These are phyloP conservation scores for Eulemur macaco DNA, from an alignment of 2,113 vertebrate species.

Conservation along the genomic window DNA sequence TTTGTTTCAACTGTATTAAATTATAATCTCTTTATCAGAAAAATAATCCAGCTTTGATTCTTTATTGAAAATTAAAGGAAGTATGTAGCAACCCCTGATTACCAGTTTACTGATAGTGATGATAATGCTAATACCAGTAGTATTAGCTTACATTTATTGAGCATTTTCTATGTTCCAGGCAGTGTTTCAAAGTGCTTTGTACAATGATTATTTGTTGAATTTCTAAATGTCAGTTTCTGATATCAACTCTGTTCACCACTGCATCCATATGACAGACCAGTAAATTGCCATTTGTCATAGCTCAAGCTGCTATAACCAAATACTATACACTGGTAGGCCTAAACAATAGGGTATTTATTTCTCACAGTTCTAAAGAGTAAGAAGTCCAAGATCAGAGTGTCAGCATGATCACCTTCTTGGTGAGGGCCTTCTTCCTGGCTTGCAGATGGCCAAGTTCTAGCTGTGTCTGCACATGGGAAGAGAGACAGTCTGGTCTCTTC, in stretches of 20 bases:
- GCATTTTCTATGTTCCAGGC: not conserved
- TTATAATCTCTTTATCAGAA: constrained; percentile 20
- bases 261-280: not conserved
- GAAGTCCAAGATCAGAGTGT: not conserved
- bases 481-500: not conserved
- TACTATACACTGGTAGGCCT: not conserved
- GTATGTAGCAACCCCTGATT: not conserved
- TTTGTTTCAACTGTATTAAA: not conserved
- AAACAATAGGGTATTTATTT: not conserved
- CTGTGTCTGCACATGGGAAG: not conserved
- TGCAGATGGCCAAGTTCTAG: not conserved
- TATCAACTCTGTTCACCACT: not conserved
- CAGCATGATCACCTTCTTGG: not conserved
- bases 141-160: not conserved
- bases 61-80: constrained; percentile 18
- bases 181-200: not conserved
- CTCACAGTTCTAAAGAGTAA: not conserved
- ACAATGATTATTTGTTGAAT: constrained; percentile 1
- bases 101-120: not conserved
- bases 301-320: not conserved
- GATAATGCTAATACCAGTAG: not conserved
- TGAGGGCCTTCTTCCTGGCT: not conserved
- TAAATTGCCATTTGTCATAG: not conserved
- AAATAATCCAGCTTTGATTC: not conserved
- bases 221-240: not conserved